These are phyloP conservation scores for Pelecanoides urinatrix DNA, from an alignment of 2,113 vertebrate genomes.

Conservation along the genomic window DNA sequence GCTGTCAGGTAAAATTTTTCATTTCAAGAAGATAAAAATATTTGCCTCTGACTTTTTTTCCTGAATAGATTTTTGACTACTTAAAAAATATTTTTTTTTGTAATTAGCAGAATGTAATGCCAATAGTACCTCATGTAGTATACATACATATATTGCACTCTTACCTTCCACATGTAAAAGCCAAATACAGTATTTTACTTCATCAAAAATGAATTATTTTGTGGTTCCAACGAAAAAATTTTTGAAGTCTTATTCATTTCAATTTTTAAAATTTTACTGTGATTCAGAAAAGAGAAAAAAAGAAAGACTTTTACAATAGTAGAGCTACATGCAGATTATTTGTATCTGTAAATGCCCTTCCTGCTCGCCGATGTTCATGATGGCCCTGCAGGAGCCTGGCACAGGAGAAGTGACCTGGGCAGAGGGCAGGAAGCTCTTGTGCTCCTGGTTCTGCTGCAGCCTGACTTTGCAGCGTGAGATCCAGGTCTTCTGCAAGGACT, in stretches of 20 bases:
- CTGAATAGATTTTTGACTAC: background rate
- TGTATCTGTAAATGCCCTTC: background rate
- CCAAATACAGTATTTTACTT: background rate
- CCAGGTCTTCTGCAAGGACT: background rate
- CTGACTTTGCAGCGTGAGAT: background rate
- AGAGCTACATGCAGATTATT: background rate
- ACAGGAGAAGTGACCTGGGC: background rate
- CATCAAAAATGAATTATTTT: background rate
- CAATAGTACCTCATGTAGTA: fast-evolving
- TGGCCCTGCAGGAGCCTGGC: background rate
- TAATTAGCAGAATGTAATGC: background rate
- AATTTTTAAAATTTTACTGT: background rate
- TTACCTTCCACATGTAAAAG: background rate
- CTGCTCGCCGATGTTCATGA: background rate
- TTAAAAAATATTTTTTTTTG: no score
- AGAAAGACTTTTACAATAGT: fast-evolving
- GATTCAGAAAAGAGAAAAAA: background rate
- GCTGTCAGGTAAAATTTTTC: background rate
- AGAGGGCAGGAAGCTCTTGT: fast-evolving
- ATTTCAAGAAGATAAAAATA: background rate
- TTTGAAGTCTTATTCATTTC: background rate
- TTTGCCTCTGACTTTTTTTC: background rate
- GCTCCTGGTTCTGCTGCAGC: background rate
- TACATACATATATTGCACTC: background rate
- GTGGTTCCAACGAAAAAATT: background rate